Percentiles rank a stretch among this genome's conserved stretches.
phyloP scores from a whole-genome alignment of 2,797 vertebrate species.

The Leptoclinus maculatus region DNA sequence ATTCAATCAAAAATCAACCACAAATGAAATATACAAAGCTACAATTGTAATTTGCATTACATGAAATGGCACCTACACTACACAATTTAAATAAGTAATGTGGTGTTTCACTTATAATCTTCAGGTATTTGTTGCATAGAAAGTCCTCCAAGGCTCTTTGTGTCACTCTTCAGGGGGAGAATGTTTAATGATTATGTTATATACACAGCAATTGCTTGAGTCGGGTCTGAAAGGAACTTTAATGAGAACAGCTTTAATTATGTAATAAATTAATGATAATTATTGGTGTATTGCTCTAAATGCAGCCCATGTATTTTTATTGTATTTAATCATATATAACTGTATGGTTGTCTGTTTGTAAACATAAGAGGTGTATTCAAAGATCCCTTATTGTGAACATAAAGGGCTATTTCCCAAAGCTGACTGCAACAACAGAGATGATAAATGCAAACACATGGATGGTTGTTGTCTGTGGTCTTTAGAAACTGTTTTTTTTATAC shows the following conservation, averaged over 20 bases:
- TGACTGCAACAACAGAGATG: conserved; percentile 33
- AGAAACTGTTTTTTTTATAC: conserved; percentile 54
- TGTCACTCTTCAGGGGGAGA: conserved; percentile 24
- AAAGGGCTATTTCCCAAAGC: conserved; percentile 35
- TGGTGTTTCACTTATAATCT: conserved; percentile 6
- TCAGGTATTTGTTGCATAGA: not conserved
- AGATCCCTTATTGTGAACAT: conserved; percentile 39
- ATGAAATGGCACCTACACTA: not conserved
- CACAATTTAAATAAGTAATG: conserved; percentile 7
- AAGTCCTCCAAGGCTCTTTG: conserved; percentile 6
- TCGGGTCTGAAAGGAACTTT: not conserved
- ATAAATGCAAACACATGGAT: conserved; percentile 34
- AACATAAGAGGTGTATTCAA: conserved; percentile 40
- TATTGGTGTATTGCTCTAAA: conserved; percentile 42
- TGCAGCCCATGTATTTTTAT: conserved; percentile 36
- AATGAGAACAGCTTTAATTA: conserved; percentile 4
- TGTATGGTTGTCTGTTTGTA: conserved; percentile 46
- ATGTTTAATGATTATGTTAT: conserved; percentile 15
- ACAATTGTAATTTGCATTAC: conserved; percentile 6
- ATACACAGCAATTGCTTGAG: conserved; percentile 16
- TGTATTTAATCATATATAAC: conserved; percentile 44
- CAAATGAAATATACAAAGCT: not conserved
- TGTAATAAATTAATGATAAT: conserved; percentile 30
- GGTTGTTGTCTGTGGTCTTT: conserved; percentile 43
- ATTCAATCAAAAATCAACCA: not conserved